Base-by-base conservation (phyloP, 1,140 invertebrate species). In the Drosophila tristis region DNA sequence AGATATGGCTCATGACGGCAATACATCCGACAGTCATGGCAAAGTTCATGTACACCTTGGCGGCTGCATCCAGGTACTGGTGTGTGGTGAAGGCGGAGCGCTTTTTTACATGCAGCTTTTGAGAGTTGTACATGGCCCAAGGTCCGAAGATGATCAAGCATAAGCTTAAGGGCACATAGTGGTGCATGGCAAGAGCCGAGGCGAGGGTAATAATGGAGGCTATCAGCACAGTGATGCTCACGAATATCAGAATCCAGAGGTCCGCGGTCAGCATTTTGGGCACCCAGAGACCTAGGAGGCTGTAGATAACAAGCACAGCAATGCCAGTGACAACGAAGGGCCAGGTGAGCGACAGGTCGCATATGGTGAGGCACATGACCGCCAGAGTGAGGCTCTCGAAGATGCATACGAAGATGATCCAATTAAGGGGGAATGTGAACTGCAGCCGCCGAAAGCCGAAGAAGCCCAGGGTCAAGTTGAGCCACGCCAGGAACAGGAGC, bases 361-460 rank as follows among this genome's bases (percentile, higher is more conserved):
- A 13, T 2, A 78, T 11, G 31, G 44, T 54, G 26, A 86, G 16
- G 25, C 58, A 66, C 26, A 76, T 48, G 3, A 78, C 44, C 5
- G 87, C 23, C 49, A 86, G 49, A 0, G 82, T 78, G 4, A 86
- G 60, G 26, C 74, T 63, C 53, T 86, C 82, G 20, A 78, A 86
- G 23, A 82, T 67, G 71, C 60, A 72, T 2, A 31, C 45, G 29
- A 84, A 76, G 4, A 85, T 8, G 9, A 84, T 75, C 80, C 80
- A 84, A n/a, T 84, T 84, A 2, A 76, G 23, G 13, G 80, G 80
- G 5, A 23, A 66, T 1, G 20, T 64, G n/a, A 57, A 35, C 48
- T 85, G 80, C 51, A 84, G 47, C 1, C 82, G 62, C n/a, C 82
- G 84, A 8, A 86, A 86, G 2, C 84, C 84, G 4, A 82, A 15